phyloP scores from a whole-genome alignment of 2,113 vertebrate genomes.

The Xenopus tropicalis region DNA sequence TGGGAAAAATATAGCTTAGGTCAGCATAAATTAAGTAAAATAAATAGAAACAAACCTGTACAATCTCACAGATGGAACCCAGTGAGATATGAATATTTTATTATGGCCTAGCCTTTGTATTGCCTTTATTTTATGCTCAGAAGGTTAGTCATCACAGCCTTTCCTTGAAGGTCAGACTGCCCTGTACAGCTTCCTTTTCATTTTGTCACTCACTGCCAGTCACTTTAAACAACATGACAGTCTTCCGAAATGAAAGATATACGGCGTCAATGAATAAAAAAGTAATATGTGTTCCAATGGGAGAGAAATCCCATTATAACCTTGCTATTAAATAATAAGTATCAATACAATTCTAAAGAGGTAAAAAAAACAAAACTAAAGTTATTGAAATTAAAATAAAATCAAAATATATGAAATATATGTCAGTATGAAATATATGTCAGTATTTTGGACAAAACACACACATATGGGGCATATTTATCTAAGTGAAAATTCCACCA shows the following conservation, averaged over 20 bases:
- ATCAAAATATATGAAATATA: too few relatives aligned
- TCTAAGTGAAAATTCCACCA: too few relatives aligned
- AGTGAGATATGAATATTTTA: slow-evolving; percentile 34
- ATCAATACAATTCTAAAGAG: too few relatives aligned
- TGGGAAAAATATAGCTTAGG: background rate
- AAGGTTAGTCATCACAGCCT: slow-evolving; percentile 38
- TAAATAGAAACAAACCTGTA: slow-evolving; percentile 5
- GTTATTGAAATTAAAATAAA: too few relatives aligned
- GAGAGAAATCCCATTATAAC: slow-evolving; percentile 1
- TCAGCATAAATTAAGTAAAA: slow-evolving; percentile 20
- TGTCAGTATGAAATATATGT: too few relatives aligned
- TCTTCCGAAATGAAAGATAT: slow-evolving; percentile 27
- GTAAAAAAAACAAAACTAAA: too few relatives aligned
- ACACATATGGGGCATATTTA: too few relatives aligned
- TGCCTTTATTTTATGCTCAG: slow-evolving; percentile 28
- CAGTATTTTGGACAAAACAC: too few relatives aligned
- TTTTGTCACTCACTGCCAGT: slow-evolving; percentile 40
- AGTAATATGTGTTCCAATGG: background rate
- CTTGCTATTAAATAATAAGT: too few relatives aligned
- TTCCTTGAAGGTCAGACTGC: slow-evolving; percentile 44
- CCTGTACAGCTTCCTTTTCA: slow-evolving; percentile 36
- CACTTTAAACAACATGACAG: slow-evolving; percentile 41
- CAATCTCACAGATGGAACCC: slow-evolving; percentile 13
- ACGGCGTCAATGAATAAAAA: slow-evolving; percentile 18
- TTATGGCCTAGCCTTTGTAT: slow-evolving; percentile 26